These are phyloP conservation scores for Benitochromis conjunctus DNA, from an alignment of 2,113 vertebrate species.

Conservation along the genomic window DNA sequence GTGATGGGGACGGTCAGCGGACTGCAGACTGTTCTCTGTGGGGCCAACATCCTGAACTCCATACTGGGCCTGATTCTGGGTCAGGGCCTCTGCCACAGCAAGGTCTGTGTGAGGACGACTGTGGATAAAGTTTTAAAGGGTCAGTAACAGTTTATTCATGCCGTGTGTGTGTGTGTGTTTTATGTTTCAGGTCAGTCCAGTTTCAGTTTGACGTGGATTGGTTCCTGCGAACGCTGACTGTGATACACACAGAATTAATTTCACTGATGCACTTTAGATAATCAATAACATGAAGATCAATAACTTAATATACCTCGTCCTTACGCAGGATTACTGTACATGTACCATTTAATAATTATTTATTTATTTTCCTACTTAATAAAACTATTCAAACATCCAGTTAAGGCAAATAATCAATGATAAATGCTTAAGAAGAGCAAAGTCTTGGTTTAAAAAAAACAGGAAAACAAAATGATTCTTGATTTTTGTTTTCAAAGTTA, in stretches of 20 bases:
- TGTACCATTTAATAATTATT: neutral
- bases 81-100: slow-evolving; percentile 32
- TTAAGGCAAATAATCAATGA: neutral
- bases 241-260: neutral
- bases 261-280: neutral
- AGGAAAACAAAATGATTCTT: neutral
- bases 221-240: neutral
- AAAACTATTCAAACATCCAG: neutral
- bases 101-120: slow-evolving; percentile 37
- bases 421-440: accelerated
- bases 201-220: neutral
- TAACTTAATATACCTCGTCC: neutral
- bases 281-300: neutral
- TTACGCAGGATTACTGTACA: neutral
- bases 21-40: slow-evolving; percentile 63
- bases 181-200: slow-evolving; percentile 28
- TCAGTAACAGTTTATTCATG: neutral
- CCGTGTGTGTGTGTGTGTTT: neutral
- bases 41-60: slow-evolving; percentile 55
- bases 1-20: slow-evolving; percentile 54
- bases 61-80: slow-evolving; percentile 65
- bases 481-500: neutral
- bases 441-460: neutral
- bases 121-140: neutral
- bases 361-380: neutral